A percentile compares a stretch with the other conserved stretches of the same genome.
phyloP scores from a whole-genome alignment of 1,140 invertebrate species.

The Drosophila serrata region DNA sequence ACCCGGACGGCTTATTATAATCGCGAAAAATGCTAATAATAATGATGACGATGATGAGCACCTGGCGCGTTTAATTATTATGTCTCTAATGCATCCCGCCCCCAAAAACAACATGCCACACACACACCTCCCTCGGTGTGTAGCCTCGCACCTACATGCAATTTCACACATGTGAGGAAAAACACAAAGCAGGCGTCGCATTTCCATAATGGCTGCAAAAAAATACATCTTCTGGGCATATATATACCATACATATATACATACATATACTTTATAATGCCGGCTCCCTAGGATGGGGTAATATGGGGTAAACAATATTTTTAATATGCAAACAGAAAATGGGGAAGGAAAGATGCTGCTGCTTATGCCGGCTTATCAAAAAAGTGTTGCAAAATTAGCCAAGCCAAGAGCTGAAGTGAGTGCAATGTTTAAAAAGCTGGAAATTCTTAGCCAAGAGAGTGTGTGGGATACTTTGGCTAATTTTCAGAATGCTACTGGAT shows the following conservation, averaged over 20 bases:
- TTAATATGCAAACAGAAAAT: constrained; percentile 68
- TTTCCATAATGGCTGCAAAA: constrained; percentile 57
- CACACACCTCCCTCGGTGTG: constrained; percentile 8
- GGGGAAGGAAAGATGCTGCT: constrained; percentile 34
- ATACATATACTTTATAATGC: background rate
- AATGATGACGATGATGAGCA: constrained; percentile 73
- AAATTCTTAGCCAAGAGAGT: constrained; percentile 23
- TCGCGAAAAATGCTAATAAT: constrained; percentile 61
- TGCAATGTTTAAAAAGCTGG: constrained; percentile 64
- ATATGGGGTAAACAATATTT: constrained; percentile 58
- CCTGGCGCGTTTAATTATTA: constrained; percentile 72
- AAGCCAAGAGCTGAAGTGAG: constrained; percentile 38
- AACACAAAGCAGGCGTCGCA: constrained; percentile 66
- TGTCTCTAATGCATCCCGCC: constrained; percentile 54
- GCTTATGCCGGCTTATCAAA: constrained; percentile 66
- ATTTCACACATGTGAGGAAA: constrained; percentile 66
- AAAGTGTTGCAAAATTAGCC: constrained; percentile 79
- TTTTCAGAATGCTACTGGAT: constrained; percentile 14
- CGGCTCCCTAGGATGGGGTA: background rate
- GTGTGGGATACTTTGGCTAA: constrained; percentile 25
- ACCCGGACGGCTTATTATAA: constrained; percentile 61
- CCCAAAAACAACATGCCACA: constrained; percentile 1
- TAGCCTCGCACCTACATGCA: constrained; percentile 59
- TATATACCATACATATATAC: background rate
- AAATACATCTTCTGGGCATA: constrained; percentile 10